Evolutionary conservation across 1,140 invertebrate species (phyloP), one percentile per base, ranked within the genome.

Genomic region (Bombus confusus): DNA sequence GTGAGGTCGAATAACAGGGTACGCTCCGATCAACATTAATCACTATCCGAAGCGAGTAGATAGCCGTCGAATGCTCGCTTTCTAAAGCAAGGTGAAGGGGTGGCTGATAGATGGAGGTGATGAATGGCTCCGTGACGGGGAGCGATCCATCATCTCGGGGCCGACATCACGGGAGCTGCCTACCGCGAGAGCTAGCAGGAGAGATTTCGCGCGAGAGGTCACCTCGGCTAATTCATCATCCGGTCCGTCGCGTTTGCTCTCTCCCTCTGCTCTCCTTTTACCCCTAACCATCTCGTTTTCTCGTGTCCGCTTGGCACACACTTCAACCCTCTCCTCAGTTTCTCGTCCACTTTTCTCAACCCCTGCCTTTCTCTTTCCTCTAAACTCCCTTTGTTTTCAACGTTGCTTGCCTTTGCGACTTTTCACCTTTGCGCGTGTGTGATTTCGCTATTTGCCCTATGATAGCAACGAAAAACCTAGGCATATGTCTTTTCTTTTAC

Each of bases 41-140:
- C 95, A 95, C 94, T 91, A 93, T 94, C 90, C 92, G 93, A 93
- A 93, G 93, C 93, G 91, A 92, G 93, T 93, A 93, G 94, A 95
- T 94, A 95, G 94, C 92, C 94, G 93, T 94, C 93, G 92, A 94
- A 93, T 93, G 92, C 89, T 94, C 92, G 91, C 93, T 94, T 94
- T 93, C 93, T 92, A 92, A 93, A 93, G 93, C 92, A 95, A 94
- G 94, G 92, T 93, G 94, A 93, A 93, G 93, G 93, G 93, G 91
- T 92, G 93, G 86, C 90, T 94, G 94, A 95, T 95, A 94, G 95
- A 95, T 87, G 94, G 92, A 94, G 93, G 94, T 95, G 94, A 95
- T 95, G 94, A 94, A 95, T 95, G 94, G 94, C 93, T 94, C 92
- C 95, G 92, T 93, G 94, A 94, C 94, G 92, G 90, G 78, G 86